Percentiles rank a stretch among this genome's conserved stretches.
Conservation (phyloP, 2,113 vertebrate species). For the Diphyllodes magnificus region DNA sequence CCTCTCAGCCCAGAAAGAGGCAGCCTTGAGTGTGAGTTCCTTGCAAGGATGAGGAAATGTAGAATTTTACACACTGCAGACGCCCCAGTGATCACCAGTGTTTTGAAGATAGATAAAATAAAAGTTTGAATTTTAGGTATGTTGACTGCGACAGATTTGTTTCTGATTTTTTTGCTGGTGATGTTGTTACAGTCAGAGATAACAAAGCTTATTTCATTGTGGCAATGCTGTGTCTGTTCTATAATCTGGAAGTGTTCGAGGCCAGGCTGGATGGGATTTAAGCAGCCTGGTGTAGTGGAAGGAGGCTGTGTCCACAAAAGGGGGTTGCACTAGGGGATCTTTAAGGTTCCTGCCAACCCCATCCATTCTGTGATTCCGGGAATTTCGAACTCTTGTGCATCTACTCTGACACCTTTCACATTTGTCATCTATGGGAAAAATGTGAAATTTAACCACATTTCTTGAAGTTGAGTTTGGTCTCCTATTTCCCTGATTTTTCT, state of each 20-base stretch:
- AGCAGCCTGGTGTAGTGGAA: background rate
- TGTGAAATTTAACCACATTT: background rate
- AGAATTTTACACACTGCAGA: fast-evolving
- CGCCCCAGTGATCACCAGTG: background rate
- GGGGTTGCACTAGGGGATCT: too few species aligned
- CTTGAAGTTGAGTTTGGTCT: background rate
- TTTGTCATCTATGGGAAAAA: background rate
- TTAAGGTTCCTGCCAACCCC: background rate
- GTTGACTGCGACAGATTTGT: fast-evolving
- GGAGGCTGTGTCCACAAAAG: background rate
- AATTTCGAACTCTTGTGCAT: background rate
- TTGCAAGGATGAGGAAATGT: background rate
- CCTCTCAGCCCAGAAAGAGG: background rate
- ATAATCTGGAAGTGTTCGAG: background rate
- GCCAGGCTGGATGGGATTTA: background rate
- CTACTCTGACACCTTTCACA: background rate
- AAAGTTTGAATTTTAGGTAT: background rate
- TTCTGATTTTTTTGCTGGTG: background rate
- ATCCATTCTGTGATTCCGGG: too few species aligned
- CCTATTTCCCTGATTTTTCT: background rate
- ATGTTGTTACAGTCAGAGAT: background rate
- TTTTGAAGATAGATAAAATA: background rate
- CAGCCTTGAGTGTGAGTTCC: background rate
- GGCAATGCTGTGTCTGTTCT: background rate
- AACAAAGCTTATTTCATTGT: background rate